Evolutionary conservation across 1,140 invertebrate species (phyloP), one percentile per base, ranked within the genome.

Genomic region (Phymorhynchus buccinoides): DNA sequence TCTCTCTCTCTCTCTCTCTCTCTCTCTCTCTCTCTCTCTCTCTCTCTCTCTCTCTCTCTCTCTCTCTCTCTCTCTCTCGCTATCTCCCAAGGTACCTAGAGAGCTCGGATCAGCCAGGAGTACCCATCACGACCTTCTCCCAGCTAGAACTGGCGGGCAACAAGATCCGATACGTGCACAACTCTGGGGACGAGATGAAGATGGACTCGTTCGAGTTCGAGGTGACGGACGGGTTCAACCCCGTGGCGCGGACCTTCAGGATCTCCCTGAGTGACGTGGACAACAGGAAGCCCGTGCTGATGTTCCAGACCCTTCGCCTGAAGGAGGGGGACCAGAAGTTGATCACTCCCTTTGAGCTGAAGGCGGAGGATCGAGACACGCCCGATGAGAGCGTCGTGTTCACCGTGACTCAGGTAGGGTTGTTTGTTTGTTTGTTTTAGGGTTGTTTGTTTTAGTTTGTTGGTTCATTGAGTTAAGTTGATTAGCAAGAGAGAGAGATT

Each of bases 131-230:
- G 0, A 88, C 87, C 6, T 94, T 94, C 87, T 93, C 93, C 4
- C 93, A 93, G 78, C 84, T 93, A 12, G 90, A 94, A 78, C 86
- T 94, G 41, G 93, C 92, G 6, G 93, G 91, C 2, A 93, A 90
- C 84, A 93, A 93, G 86, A 91, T 94, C 32, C 87, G 88, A 9
- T 94, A 94, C 86, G 89, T 93, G 1, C 93, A 94, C 87, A 90
- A 87, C 56, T 87, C 88, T 18, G 86, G 91, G 18, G 92, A 93
- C 87, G 93, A 94, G 89, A 90, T 91, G 18, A 93, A 93, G 87
- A 91, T 92, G 89, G 94, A 94, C 86, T 90, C 90, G 73, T 94
- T 94, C 87, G 92, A 94, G 86, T 94, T 94, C 87, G 93, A 94
- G 86, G 93, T 94, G 12, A 93, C 91, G 0, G 93, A 94, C 87